These are phyloP conservation scores for Scylla paramamosain DNA, from an alignment of 1,140 invertebrate genomes.

Conservation along the genomic window DNA sequence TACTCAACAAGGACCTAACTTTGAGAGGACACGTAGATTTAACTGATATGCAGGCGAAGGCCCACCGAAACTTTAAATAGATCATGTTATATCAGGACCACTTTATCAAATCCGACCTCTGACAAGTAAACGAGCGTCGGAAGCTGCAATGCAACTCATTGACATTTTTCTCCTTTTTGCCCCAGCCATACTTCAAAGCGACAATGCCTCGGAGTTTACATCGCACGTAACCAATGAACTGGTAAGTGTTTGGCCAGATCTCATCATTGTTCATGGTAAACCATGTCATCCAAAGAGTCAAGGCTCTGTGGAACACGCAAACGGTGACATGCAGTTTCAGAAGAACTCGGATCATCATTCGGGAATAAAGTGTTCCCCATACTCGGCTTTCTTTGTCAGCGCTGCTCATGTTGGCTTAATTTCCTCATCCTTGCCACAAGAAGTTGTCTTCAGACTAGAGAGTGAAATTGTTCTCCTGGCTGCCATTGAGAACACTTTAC, in stretches of 20 bases:
- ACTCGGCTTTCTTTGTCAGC: too few relatives aligned
- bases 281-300: constrained; percentile 62
- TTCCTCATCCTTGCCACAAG: too few relatives aligned
- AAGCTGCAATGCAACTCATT: constrained; percentile 79
- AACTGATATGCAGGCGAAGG: neutral
- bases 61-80: constrained; percentile 79
- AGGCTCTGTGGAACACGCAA: constrained; percentile 65
- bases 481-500: too few relatives aligned
- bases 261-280: constrained; percentile 57
- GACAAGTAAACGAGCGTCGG: constrained; percentile 79
- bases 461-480: too few relatives aligned
- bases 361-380: too few relatives aligned
- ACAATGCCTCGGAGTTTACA: constrained; percentile 80
- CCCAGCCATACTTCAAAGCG: constrained; percentile 80
- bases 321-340: constrained; percentile 14
- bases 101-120: constrained; percentile 78
- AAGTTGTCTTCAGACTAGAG: too few relatives aligned
- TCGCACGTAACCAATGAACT: constrained; percentile 73
- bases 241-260: constrained; percentile 27
- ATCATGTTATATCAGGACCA: constrained; percentile 79
- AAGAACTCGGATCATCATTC: too few relatives aligned
- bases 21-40: neutral
- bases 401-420: too few relatives aligned
- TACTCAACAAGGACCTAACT: constrained; percentile 45
- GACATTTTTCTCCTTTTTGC: constrained; percentile 80